Percentiles rank a stretch among this genome's conserved stretches.
phyloP scores from a whole-genome alignment of 2,113 vertebrate species.

The Bubo bubo region DNA sequence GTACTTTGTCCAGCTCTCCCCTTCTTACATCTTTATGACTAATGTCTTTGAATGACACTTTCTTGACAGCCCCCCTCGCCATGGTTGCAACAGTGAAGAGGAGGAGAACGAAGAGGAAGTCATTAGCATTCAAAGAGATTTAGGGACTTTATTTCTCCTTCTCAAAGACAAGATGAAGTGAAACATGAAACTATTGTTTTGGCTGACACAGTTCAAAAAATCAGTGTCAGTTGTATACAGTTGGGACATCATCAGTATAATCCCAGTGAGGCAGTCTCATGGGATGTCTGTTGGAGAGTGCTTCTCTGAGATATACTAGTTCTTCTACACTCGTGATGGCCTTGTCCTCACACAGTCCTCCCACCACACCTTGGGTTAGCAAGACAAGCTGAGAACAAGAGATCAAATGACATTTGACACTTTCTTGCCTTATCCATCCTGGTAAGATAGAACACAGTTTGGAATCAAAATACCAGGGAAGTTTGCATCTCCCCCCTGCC shows the following conservation, averaged over 20 bases:
- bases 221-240: not conserved
- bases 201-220: not conserved
- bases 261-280: not conserved
- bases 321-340: not conserved
- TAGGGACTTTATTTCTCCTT: not conserved
- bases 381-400: not conserved
- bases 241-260: not conserved
- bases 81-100: not conserved
- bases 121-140: not conserved
- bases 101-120: not conserved
- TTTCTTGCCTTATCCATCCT: not conserved
- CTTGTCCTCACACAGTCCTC: not conserved
- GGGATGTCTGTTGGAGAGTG: accelerated
- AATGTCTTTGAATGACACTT: not conserved
- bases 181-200: not conserved
- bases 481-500: not conserved
- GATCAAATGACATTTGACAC: not conserved
- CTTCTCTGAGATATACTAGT: not conserved
- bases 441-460: not conserved
- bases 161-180: not conserved
- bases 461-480: not conserved
- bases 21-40: not conserved
- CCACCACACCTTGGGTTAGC: not conserved
- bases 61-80: not conserved
- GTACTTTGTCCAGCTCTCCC: not conserved